Evolutionary conservation across 1,140 invertebrate species (phyloP).

Genomic region (Drosophila ficusphila): DNA sequence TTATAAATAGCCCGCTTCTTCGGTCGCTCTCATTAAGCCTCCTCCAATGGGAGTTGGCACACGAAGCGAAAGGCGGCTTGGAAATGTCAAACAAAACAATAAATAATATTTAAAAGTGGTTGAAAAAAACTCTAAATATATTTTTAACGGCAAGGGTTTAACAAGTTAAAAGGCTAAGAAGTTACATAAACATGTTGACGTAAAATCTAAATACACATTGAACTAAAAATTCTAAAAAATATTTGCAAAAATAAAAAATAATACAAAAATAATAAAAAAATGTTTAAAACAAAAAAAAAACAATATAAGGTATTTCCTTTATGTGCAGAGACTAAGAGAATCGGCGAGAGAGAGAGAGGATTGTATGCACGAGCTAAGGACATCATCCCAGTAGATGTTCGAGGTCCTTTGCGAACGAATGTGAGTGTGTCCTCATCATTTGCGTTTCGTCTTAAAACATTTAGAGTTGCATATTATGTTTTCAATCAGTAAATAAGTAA

Average conservation of each 20-base stretch:
- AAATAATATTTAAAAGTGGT: neutral
- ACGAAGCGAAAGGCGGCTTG: neutral
- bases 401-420: neutral
- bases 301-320: neutral
- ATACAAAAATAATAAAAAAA: neutral
- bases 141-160: too few species aligned
- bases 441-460: too few species aligned
- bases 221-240: too few species aligned
- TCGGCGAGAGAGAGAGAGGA: neutral
- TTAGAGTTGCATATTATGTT: too few species aligned
- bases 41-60: neutral
- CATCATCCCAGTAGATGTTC: neutral
- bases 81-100: neutral
- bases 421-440: too few species aligned
- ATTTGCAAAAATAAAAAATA: too few species aligned
- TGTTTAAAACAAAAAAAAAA: too few species aligned
- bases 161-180: too few species aligned
- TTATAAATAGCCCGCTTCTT: constrained; percentile 8
- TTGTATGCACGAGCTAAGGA: neutral
- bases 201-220: too few species aligned
- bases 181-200: too few species aligned
- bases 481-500: neutral
- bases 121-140: too few species aligned
- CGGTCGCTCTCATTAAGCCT: neutral
- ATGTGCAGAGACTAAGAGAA: neutral